Conservation (phyloP, 2,113 vertebrate species). For the Halichoerus grypus region DNA sequence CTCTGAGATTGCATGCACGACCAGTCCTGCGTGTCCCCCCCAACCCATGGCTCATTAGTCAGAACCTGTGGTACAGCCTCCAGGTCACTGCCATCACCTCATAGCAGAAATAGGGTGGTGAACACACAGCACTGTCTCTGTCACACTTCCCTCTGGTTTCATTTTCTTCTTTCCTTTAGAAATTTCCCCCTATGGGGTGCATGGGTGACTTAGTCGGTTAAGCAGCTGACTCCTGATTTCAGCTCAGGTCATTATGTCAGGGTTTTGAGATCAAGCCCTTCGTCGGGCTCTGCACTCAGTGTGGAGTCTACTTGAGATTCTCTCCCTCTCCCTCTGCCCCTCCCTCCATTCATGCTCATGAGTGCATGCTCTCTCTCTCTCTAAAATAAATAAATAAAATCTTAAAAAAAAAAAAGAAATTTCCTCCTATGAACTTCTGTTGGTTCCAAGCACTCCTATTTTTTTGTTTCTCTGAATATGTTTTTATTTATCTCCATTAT, state of each 20-base stretch:
- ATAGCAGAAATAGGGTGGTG: neutral
- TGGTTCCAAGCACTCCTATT: neutral
- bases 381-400: neutral
- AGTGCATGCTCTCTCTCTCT: neutral
- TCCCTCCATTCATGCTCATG: neutral
- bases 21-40: accelerated
- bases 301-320: neutral
- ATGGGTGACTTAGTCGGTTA: neutral
- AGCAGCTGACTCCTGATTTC: neutral
- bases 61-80: neutral
- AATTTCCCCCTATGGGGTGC: neutral
- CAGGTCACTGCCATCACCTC: neutral
- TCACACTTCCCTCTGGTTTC: neutral
- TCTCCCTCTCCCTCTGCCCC: neutral
- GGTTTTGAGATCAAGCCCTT: neutral
- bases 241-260: neutral
- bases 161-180: neutral
- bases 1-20: neutral
- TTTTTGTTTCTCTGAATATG: neutral
- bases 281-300: neutral
- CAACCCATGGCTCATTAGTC: neutral
- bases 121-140: neutral
- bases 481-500: neutral
- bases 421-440: neutral
- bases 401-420: neutral